Percentiles rank a stretch among this genome's conserved stretches.
phyloP scores from a whole-genome alignment of 2,797 vertebrate species.

The Vireo griseus region DNA sequence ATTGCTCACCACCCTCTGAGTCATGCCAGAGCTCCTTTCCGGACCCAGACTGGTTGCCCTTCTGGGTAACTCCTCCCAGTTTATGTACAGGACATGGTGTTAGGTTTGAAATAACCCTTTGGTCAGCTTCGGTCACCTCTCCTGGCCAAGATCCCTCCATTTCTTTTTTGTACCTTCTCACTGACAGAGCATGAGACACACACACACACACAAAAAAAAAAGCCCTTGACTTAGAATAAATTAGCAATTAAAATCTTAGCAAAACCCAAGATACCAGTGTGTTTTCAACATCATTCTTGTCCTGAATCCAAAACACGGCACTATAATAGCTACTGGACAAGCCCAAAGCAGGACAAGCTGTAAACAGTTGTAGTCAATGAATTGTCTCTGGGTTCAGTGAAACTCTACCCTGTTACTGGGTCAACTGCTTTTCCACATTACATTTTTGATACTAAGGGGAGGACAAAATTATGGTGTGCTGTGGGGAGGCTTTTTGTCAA shows the following conservation, averaged over 20 bases:
- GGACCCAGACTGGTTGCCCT: background rate
- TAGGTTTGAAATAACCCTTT: background rate
- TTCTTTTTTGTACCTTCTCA: background rate
- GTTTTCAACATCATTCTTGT: background rate
- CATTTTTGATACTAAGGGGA: background rate
- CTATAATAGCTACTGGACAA: background rate
- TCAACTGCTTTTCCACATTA: background rate
- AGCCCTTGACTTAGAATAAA: background rate
- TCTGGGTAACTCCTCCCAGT: background rate
- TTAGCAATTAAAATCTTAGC: too few relatives aligned
- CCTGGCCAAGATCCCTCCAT: too few relatives aligned
- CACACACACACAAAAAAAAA: too few relatives aligned
- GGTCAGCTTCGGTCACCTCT: background rate
- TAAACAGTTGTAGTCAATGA: background rate
- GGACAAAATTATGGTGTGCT: background rate
- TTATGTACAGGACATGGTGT: rapidly evolving
- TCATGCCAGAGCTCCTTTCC: background rate
- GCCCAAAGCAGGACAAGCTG: background rate
- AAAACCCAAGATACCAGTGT: background rate
- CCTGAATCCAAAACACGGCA: background rate
- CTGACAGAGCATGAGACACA: too few relatives aligned
- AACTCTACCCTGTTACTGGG: background rate
- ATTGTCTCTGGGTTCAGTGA: background rate
- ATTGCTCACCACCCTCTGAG: background rate
- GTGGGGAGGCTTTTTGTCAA: background rate